Conservation (phyloP, 1,140 invertebrate genomes). For the Microplitis mediator region DNA sequence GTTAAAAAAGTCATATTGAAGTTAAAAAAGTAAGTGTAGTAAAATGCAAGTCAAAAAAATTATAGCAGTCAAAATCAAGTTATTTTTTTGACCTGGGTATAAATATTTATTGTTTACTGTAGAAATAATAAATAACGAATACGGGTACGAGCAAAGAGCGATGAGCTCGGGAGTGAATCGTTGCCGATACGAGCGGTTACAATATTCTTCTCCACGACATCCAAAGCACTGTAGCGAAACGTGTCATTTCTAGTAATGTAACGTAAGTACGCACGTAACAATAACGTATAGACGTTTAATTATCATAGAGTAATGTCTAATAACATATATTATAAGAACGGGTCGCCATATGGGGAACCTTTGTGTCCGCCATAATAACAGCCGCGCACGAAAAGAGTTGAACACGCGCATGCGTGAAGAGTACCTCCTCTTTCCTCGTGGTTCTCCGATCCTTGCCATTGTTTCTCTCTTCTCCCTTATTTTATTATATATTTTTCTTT, state of each 20-base stretch:
- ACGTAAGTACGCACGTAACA: conserved; percentile 58
- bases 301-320: conserved; percentile 64
- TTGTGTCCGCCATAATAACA: conserved; percentile 58
- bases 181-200: conserved; percentile 27
- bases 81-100: too few relatives aligned
- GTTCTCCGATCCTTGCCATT: conserved; percentile 37
- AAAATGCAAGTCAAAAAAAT: too few relatives aligned
- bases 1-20: too few relatives aligned
- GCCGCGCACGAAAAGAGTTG: conserved; percentile 58
- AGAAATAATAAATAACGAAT: too few relatives aligned
- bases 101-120: too few relatives aligned
- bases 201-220: conserved; percentile 45
- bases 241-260: conserved; percentile 60
- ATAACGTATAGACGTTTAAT: conserved; percentile 63
- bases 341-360: conserved; percentile 59
- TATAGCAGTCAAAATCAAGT: too few relatives aligned
- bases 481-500: conserved; percentile 24
- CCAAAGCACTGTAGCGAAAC: conserved; percentile 61
- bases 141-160: neutral
- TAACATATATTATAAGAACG: conserved; percentile 60
- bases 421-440: conserved; percentile 46
- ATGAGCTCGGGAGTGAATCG: conserved; percentile 33
- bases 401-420: conserved; percentile 55
- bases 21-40: too few relatives aligned
- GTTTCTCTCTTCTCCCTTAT: conserved; percentile 21